Percentiles rank a stretch among this genome's conserved stretches.
These are phyloP conservation scores for Craseonycteris thonglongyai DNA, from an alignment of 2,113 vertebrate species.

Conservation along the genomic window DNA sequence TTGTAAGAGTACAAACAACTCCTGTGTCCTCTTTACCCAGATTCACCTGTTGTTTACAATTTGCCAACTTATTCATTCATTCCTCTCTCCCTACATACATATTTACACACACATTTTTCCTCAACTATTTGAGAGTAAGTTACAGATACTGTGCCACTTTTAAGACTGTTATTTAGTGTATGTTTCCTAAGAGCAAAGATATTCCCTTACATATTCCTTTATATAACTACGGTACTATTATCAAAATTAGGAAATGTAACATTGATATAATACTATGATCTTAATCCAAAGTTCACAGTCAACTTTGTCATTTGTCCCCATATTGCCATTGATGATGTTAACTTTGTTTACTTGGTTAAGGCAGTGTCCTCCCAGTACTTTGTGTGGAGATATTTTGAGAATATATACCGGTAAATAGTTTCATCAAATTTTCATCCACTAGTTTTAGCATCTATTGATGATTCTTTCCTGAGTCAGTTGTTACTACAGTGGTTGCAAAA, in stretches of 20 bases:
- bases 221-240: background rate
- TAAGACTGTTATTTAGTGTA: background rate
- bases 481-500: background rate
- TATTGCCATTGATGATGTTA: background rate
- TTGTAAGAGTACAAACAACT: background rate
- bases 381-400: background rate
- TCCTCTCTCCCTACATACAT: background rate
- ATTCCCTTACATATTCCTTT: background rate
- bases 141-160: background rate
- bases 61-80: background rate
- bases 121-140: background rate
- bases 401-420: background rate
- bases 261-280: background rate
- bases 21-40: background rate
- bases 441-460: background rate
- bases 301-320: background rate
- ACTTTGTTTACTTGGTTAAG: background rate
- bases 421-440: background rate
- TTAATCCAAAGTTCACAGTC: background rate
- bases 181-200: conserved; percentile 1
- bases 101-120: background rate
- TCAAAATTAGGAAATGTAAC: background rate
- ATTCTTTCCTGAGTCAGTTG: background rate
- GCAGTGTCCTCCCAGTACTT: background rate
- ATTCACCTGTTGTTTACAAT: background rate